Conservation (phyloP, 2,888 invertebrate genomes). For the Saturnia pavonia region DNA sequence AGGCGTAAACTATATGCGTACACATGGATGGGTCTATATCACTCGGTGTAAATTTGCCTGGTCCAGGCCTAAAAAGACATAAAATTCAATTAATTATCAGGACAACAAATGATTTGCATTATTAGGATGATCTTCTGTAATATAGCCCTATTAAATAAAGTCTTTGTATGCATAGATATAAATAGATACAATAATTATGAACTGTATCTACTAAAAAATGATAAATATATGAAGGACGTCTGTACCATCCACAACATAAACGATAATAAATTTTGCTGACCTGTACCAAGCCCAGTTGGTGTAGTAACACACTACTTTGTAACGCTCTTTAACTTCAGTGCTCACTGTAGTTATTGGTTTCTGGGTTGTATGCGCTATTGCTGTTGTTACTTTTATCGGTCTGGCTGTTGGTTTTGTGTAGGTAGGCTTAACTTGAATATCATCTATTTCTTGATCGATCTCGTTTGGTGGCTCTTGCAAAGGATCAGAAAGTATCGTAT, state of each 20-base stretch:
- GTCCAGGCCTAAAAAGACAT: constrained; percentile 82
- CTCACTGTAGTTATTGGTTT: constrained; percentile 43
- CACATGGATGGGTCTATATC: constrained; percentile 93
- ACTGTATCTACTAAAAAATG: neutral
- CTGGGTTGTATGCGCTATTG: constrained; percentile 47
- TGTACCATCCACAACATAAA: neutral
- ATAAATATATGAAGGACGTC: neutral
- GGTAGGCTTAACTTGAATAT: constrained; percentile 66
- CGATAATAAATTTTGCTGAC: constrained; percentile 39
- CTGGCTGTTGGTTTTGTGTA: constrained; percentile 26
- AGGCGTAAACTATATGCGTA: constrained; percentile 95
- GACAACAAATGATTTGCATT: no score
- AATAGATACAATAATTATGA: neutral
- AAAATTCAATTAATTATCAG: neutral
- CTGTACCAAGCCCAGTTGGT: constrained; percentile 97
- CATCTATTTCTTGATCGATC: constrained; percentile 66
- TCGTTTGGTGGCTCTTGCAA: constrained; percentile 51
- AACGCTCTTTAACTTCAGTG: constrained; percentile 60
- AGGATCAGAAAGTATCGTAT: constrained; percentile 43
- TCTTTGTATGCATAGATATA: neutral
- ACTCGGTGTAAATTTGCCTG: constrained; percentile 90
- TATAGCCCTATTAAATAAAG: neutral
- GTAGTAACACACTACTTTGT: constrained; percentile 94
- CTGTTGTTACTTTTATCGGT: constrained; percentile 29
- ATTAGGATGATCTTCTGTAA: no score